Base-by-base conservation (phyloP, 1,140 invertebrate species). In the Plutomurus gul region DNA sequence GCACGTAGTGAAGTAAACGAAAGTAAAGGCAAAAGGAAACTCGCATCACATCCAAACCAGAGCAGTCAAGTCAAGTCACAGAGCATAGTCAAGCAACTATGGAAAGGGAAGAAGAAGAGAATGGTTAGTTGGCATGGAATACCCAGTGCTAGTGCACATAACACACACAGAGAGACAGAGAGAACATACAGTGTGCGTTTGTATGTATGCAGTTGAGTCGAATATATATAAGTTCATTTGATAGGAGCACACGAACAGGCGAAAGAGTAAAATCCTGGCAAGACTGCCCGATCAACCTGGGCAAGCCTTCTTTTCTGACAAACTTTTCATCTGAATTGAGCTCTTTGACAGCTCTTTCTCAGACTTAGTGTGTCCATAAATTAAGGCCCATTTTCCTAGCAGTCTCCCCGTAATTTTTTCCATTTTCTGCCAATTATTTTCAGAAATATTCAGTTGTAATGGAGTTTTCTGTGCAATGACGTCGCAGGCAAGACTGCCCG, bases 401-500 rank as follows among this genome's bases (percentile, higher is more conserved):
- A n/a, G 18, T 78, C 27, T 60, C 39, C 33, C 10, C n/a, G 3
- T 75, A 51, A 75, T 51, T 75, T 47, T 49, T 37, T 11, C 27
- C 22, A 11, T 10, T 11, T 33, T 5, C 10, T 30, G 6, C 8
- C 33, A 51, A 47, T 49, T 75, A 51, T 47, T 40, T 49, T 27
- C 1, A 30, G 43, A 33, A 77, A 77, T 77, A 70, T 47, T 70
- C 60, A 79, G 5, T 1, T 76, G 46, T 36, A 46, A 75, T 49
- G 39, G 22, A 27, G 8, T 65, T 65, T 65, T 65, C 56, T 65
- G 71, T 36, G 7, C 10, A 4, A n/a, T 71, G 46, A 75, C 78
- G 47, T 70, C 51, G 71, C 27, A 46, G 51, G 76, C 76, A 72
- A 60, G 65, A 77, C 30, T 77, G 60, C 30, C 30, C 76, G 76